Percentiles rank a stretch among this genome's conserved stretches.
Evolutionary conservation across 1,140 invertebrate genomes (phyloP).

Genomic region (Schmidtea mediterranea): DNA sequence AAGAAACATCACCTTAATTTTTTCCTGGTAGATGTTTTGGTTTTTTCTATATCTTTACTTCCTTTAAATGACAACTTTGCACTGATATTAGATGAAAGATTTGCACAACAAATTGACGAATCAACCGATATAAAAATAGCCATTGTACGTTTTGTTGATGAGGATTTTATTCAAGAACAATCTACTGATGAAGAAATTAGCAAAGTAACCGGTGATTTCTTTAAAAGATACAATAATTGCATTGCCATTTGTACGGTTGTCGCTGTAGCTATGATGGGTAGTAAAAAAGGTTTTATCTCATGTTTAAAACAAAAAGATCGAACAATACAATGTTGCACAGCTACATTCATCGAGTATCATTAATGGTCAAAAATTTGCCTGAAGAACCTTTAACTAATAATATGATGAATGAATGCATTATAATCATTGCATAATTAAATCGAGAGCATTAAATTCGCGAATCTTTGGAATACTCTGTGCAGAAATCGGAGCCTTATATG

Average conservation of each 20-base stretch:
- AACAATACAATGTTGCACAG: background rate
- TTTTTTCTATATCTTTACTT: too few relatives aligned
- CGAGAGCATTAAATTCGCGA: too few relatives aligned
- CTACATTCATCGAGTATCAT: background rate
- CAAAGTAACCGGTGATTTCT: background rate
- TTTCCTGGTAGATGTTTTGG: too few relatives aligned
- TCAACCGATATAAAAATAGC: too few relatives aligned
- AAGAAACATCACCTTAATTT: too few relatives aligned
- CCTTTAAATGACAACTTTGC: too few relatives aligned
- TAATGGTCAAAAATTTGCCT: background rate
- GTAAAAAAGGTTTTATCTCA: background rate
- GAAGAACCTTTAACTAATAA: slow-evolving; percentile 1
- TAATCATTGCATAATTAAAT: too few relatives aligned
- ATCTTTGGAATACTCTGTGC: background rate
- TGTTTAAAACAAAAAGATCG: background rate
- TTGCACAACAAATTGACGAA: too few relatives aligned
- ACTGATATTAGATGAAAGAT: too few relatives aligned
- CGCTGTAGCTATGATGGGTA: background rate
- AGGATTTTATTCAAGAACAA: too few relatives aligned
- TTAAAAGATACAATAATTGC: background rate
- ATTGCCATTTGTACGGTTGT: background rate
- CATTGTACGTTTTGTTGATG: too few relatives aligned
- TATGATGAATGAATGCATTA: background rate
- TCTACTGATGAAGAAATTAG: background rate
- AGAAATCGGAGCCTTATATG: background rate